A percentile compares a stretch with the other conserved stretches of the same genome.
Conservation (phyloP, 2,113 vertebrate species). For the Drymodes brunneopygia region DNA sequence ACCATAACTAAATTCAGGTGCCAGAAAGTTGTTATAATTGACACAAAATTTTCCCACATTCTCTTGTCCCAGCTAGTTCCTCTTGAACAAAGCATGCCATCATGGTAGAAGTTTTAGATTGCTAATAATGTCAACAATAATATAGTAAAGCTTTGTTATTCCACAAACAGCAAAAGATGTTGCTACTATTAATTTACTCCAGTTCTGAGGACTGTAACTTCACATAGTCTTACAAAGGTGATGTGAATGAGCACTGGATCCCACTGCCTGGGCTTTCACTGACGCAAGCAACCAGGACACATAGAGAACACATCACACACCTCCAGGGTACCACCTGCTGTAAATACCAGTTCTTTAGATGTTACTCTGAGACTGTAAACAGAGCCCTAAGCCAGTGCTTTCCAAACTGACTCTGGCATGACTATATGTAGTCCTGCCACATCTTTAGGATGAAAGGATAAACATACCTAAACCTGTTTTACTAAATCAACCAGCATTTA, state of each 20-base stretch:
- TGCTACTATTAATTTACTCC: not conserved
- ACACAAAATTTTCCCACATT: not conserved
- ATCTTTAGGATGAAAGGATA: not conserved
- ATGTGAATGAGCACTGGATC: not conserved
- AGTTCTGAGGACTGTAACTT: not conserved
- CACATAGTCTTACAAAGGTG: rapidly evolving
- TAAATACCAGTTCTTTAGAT: not conserved
- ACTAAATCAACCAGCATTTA: not conserved
- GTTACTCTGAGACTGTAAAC: not conserved
- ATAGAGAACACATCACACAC: not conserved
- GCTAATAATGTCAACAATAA: not conserved
- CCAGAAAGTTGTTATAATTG: not conserved
- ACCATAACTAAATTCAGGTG: not conserved
- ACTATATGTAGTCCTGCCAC: not conserved
- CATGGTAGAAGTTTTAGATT: not conserved
- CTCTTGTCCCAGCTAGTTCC: not conserved
- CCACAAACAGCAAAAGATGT: not conserved
- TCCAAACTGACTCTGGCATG: not conserved
- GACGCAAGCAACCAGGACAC: not conserved
- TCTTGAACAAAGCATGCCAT: not conserved
- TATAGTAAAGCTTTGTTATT: not conserved
- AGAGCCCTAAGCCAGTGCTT: not conserved
- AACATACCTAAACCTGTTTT: not conserved
- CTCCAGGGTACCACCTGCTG: not conserved
- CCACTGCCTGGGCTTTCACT: not conserved